phyloP scores from a whole-genome alignment of 2,888 invertebrate species.

The Merodon equestris region DNA sequence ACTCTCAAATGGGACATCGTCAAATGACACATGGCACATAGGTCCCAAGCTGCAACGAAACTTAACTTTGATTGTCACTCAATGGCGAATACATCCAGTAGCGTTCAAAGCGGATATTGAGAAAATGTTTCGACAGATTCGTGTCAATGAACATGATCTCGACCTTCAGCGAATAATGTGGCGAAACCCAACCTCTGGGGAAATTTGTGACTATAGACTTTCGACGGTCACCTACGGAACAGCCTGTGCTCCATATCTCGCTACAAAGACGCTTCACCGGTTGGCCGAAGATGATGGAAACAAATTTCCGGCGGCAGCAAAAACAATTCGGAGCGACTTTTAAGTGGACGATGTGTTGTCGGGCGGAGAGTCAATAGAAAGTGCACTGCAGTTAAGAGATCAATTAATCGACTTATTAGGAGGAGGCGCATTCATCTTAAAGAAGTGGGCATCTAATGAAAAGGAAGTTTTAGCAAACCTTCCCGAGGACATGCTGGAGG shows the following conservation, averaged over 20 bases:
- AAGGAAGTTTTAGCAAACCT: too few relatives aligned
- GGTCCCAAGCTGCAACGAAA: constrained; percentile 17
- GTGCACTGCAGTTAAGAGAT: constrained; percentile 1
- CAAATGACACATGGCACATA: constrained; percentile 4
- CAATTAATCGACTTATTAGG: not conserved
- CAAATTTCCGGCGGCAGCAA: constrained; percentile 7
- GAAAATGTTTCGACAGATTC: constrained; percentile 18
- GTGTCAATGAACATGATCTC: not conserved
- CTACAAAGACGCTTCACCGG: too few relatives aligned
- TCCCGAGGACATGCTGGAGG: too few relatives aligned
- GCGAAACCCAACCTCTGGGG: not conserved
- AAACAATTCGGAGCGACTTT: too few relatives aligned
- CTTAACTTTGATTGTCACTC: constrained; percentile 14
- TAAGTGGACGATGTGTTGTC: constrained; percentile 12
- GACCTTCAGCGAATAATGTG: constrained; percentile 14
- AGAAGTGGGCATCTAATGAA: too few relatives aligned
- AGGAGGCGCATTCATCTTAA: too few relatives aligned
- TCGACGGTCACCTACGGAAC: constrained; percentile 1
- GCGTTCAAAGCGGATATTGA: constrained; percentile 11
- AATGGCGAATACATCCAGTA: constrained; percentile 8
- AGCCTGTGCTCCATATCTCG: constrained; percentile 6
- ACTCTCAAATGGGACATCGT: constrained; percentile 15
- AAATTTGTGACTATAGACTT: not conserved
- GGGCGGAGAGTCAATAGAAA: constrained; percentile 2
- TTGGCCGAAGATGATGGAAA: too few relatives aligned